These are phyloP conservation scores for Mugil cephalus DNA, from an alignment of 2,113 vertebrate species.

Conservation along the genomic window DNA sequence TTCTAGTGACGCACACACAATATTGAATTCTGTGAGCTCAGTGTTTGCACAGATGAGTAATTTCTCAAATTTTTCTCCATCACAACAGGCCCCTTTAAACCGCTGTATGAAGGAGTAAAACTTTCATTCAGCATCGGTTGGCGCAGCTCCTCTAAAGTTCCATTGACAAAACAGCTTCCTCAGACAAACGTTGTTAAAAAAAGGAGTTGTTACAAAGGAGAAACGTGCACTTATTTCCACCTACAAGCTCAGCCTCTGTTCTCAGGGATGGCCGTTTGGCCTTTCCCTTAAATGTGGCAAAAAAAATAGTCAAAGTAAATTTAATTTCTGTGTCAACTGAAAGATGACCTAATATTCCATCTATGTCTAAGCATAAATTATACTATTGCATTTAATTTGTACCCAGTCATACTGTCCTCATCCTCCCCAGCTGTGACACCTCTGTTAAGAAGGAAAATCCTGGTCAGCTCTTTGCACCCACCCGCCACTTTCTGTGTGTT, in stretches of 20 bases:
- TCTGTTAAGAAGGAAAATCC: conserved; percentile 55
- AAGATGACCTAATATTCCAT: conserved; percentile 13
- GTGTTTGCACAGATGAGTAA: conserved; percentile 4
- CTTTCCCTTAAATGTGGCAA: no score
- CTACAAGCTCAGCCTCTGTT: background rate
- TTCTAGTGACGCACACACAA: conserved; percentile 8
- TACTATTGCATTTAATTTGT: conserved; percentile 14
- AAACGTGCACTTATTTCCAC: background rate
- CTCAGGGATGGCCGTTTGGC: no score
- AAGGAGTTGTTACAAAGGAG: no score
- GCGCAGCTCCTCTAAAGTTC: background rate
- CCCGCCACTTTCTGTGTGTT: conserved; percentile 40
- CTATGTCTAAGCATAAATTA: no score
- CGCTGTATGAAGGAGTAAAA: fast-evolving
- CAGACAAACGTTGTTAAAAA: no score
- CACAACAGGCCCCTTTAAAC: background rate
- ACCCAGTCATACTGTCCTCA: conserved; percentile 29
- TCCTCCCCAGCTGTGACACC: conserved; percentile 8
- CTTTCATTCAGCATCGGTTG: background rate
- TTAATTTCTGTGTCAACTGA: background rate
- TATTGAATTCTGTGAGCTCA: conserved; percentile 8
- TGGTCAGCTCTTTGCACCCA: conserved; percentile 50
- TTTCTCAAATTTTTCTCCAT: background rate
- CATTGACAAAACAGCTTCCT: no score
- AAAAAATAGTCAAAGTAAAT: no score